Evolutionary conservation across 2,888 invertebrate species (phyloP), one percentile per base, ranked within the genome.

Genomic region (Chesias legatella): DNA sequence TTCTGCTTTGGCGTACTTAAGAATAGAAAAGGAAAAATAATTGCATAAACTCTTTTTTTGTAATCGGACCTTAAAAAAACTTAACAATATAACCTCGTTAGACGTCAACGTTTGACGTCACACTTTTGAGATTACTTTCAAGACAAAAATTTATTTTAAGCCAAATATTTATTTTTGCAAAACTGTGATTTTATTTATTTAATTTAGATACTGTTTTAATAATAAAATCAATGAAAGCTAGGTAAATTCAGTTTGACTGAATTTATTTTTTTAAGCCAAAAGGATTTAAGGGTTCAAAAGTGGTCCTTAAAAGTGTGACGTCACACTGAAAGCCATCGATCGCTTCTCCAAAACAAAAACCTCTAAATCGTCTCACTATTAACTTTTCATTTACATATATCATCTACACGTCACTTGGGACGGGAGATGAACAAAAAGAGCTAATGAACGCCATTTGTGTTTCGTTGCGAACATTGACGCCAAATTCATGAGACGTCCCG

Each of bases 1-100:
- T 58, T 68, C 78, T 73, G 77, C 85, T 85, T 85, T 86, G 85
- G 85, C 85, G 78, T 77, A 75, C 79, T 76, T 79, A 78, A 55
- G 62, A 72, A 68, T 68, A 59, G 68, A 68, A 75, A 79, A 59
- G 68, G 68, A 75, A 79, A 73, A 43, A 73, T 71, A 81, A 77
- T 79, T 77, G 81, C 79, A 83, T 80, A 79, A 77, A 78, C 61
- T 45, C 47, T 47, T 51, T 40, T 35, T 33, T 44, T 37, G 28
- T 37, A 7, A 29, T 40, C 56, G 56, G 67, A 77, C 79, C 69
- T 73, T 73, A 71, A 73, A 76, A 76, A 77, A 81, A 84, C 81
- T 80, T 85, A 83, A 82, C 77, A 78, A 79, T 63, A 64, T 55
- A 53, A 56, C 66, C 65, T 67, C 63, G 56, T 67, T 63, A 60